These are phyloP conservation scores for Ctenopoma multispine DNA, from an alignment of 2,797 vertebrate genomes.

Conservation along the genomic window DNA sequence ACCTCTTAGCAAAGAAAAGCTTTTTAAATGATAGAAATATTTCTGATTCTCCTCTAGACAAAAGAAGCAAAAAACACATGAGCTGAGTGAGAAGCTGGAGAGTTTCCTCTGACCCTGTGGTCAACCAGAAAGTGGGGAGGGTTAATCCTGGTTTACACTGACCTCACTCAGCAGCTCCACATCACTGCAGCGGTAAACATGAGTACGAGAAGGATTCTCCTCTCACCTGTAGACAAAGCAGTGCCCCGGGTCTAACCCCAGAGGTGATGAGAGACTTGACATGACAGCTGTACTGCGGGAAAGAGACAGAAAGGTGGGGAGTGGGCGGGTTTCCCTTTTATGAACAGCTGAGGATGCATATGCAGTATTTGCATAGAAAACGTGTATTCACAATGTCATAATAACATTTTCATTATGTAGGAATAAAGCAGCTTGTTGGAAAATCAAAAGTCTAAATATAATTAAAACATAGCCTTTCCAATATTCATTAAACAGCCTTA, in stretches of 20 bases:
- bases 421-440: neutral
- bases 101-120: constrained; percentile 59
- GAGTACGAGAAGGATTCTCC: constrained; percentile 49
- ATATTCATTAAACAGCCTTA: neutral
- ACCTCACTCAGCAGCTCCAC: constrained; percentile 76
- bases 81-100: constrained; percentile 48
- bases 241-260: constrained; percentile 49
- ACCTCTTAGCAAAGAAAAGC: constrained; percentile 47
- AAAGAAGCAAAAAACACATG: constrained; percentile 66
- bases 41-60: constrained; percentile 65
- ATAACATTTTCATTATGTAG: neutral
- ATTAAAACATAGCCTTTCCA: neutral
- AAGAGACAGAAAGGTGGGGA: neutral
- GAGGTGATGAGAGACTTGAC: constrained; percentile 47
- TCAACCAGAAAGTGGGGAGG: constrained; percentile 73
- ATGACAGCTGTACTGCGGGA: constrained; percentile 26
- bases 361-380: neutral
- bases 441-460: neutral
- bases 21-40: constrained; percentile 74
- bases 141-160: constrained; percentile 74
- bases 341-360: neutral
- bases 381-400: neutral
- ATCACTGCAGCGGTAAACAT: constrained; percentile 51
- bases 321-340: neutral
- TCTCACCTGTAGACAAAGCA: constrained; percentile 62